phyloP scores from a whole-genome alignment of 2,797 vertebrate genomes.

The Enteromius trimaculatus region DNA sequence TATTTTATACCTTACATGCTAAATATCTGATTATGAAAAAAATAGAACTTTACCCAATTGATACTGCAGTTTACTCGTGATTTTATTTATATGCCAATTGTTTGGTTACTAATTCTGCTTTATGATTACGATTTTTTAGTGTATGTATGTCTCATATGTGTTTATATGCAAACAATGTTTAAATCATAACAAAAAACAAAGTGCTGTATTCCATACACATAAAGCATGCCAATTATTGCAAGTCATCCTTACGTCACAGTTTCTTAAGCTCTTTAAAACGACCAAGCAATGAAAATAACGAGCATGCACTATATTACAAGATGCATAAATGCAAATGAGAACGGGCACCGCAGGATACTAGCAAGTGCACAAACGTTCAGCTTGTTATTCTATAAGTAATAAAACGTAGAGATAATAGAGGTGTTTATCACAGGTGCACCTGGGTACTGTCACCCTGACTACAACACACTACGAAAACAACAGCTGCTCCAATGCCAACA shows the following conservation, averaged over 20 bases:
- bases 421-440: slow-evolving; percentile 14
- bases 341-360: neutral
- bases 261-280: neutral
- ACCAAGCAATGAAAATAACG: neutral
- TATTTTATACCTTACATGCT: neutral
- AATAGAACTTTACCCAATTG: neutral
- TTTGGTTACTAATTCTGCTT: neutral
- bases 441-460: slow-evolving; percentile 20
- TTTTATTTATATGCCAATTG: neutral
- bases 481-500: neutral
- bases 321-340: neutral
- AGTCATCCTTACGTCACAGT: slow-evolving; percentile 46
- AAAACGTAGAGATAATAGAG: neutral
- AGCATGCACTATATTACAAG: neutral
- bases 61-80: no score
- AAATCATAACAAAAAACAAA: neutral
- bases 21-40: neutral
- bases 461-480: neutral
- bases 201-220: neutral
- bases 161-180: neutral
- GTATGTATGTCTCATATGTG: neutral
- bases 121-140: neutral
- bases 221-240: slow-evolving; percentile 1
- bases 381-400: neutral
- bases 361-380: neutral